Base-by-base conservation (phyloP, 2,113 vertebrate genomes). In the Tyto alba region DNA sequence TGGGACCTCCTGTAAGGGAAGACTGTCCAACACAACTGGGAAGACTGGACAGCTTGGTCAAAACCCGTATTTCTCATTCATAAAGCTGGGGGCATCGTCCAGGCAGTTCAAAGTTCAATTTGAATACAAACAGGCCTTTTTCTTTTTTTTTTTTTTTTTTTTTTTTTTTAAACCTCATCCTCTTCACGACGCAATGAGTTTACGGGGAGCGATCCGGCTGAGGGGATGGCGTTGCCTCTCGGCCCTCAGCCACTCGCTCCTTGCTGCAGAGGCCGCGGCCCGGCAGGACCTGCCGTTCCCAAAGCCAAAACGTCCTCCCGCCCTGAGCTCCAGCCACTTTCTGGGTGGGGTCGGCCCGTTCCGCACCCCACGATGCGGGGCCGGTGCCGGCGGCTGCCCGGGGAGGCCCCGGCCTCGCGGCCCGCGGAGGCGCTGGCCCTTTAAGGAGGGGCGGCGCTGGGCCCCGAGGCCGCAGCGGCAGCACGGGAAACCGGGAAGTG, bases 171-270 rank as follows among this genome's bases (percentile, higher is more conserved):
- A 34, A n/a, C 18, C 69, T 27, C 36, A 6, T 3, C 41, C 21
- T 32, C 16, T 48, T 43, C 17, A 6, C 41, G 26, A 6, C 1
- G 32, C 34, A 15, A 1, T 6, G 60, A 43, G 32, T 4, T 25
- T 21, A 7, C 1, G 6, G 59, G 59, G 25, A 23, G 19, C n/a
- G 1, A 14, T 20, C 27, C 2, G 3, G 34, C 52, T 5, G 21
- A 22, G 2, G 45, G 53, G 18, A 20, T 2, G 15, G 7, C 5
- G 26, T 5, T 3, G 10, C 36, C 6, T 32, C 15, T 1, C 10
- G 4, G 11, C 32, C 53, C 69, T 9, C 36, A 6, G 45, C 3
- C 63, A 9, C 43, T 27, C 0, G 10, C 69, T n/a, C 52, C 60
- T 27, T 9, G 7, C 41, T 7, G 41, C 52, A 2, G n/a, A 2